Evolutionary conservation across 2,113 vertebrate species (phyloP).

Genomic region (Pterocles gutturalis): DNA sequence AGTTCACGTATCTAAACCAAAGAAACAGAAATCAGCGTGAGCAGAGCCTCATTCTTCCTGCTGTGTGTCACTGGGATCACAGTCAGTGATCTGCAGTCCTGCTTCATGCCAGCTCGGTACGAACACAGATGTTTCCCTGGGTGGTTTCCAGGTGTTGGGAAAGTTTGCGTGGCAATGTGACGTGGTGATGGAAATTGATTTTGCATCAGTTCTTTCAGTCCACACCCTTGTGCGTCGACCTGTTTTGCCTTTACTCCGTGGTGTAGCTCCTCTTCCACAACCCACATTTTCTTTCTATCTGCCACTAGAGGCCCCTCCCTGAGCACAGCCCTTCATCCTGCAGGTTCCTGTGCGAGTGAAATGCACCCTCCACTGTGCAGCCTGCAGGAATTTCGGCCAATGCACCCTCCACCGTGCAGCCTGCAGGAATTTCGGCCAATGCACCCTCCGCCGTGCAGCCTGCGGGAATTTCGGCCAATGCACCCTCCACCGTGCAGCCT

Average conservation of each 20-base stretch:
- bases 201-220: neutral
- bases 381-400: too few species aligned
- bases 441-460: too few species aligned
- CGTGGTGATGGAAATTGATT: neutral
- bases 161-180: neutral
- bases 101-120: too few species aligned
- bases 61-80: neutral
- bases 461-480: too few species aligned
- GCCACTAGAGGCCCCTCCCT: neutral
- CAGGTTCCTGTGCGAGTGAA: fast-evolving
- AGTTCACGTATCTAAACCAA: neutral
- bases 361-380: too few species aligned
- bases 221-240: neutral
- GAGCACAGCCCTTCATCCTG: neutral
- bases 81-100: too few species aligned
- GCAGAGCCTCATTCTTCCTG: neutral
- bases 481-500: too few species aligned
- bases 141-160: neutral
- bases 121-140: neutral
- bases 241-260: fast-evolving
- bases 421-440: too few species aligned
- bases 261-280: neutral
- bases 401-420: too few species aligned
- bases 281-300: fast-evolving
- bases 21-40: neutral